A percentile compares a stretch with the other conserved stretches of the same genome.
These are phyloP conservation scores for Seriola quinqueradiata DNA, from an alignment of 2,113 vertebrate species.

Conservation along the genomic window DNA sequence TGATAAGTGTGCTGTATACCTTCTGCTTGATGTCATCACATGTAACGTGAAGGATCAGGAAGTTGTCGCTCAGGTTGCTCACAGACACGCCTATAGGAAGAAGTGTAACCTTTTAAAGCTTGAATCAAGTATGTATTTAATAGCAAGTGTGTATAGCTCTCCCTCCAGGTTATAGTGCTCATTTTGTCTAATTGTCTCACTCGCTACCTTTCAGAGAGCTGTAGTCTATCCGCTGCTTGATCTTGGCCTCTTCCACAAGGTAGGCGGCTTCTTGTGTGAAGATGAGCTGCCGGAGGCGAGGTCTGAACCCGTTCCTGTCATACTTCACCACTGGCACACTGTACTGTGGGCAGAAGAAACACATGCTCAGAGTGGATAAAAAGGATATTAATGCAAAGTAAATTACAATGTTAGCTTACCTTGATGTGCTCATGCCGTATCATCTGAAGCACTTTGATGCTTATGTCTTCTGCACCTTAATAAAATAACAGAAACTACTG, in stretches of 20 bases:
- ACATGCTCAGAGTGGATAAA: conserved; percentile 12
- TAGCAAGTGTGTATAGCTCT: neutral
- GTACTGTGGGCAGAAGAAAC: conserved; percentile 84
- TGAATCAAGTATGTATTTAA: neutral
- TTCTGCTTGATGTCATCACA: conserved; percentile 90
- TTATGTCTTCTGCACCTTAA: conserved; percentile 86
- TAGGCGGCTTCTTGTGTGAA: conserved; percentile 88
- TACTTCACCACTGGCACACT: conserved; percentile 91
- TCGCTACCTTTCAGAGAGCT: conserved; percentile 86
- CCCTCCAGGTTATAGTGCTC: neutral
- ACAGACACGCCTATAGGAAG: conserved; percentile 89
- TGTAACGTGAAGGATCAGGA: conserved; percentile 91
- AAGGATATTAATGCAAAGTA: neutral
- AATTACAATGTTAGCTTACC: conserved; percentile 75
- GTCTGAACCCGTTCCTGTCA: conserved; percentile 92
- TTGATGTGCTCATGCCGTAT: conserved; percentile 87
- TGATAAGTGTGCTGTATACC: conserved; percentile 74
- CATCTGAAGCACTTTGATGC: conserved; percentile 87
- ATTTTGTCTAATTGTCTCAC: neutral
- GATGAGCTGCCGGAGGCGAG: conserved; percentile 88
- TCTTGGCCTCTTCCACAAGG: conserved; percentile 89
- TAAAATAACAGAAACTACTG: neutral
- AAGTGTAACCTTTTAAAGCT: neutral
- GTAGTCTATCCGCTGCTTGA: conserved; percentile 94
- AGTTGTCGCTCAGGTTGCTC: conserved; percentile 90